A percentile compares a stretch with the other conserved stretches of the same genome.
Evolutionary conservation across 1,140 invertebrate species (phyloP).

Genomic region (Xylocopa sonorina): DNA sequence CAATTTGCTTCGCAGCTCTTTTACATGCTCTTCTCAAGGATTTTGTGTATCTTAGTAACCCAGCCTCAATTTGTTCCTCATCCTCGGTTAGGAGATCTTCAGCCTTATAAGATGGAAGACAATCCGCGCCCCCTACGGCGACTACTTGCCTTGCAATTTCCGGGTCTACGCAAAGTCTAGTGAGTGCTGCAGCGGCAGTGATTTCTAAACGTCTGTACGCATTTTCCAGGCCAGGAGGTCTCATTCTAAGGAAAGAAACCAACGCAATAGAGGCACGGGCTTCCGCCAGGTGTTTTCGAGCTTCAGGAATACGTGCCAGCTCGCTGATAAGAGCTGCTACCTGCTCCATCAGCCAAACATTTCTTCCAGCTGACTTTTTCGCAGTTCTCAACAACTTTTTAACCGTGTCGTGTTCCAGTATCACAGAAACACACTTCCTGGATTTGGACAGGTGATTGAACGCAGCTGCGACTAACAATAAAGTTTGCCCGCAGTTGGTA

Average conservation of each 20-base stretch:
- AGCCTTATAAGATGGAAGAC: conserved; percentile 86
- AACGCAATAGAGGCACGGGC: conserved; percentile 87
- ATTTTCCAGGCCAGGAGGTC: conserved; percentile 85
- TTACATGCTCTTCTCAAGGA: conserved; percentile 82
- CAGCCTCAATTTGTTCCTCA: conserved; percentile 79
- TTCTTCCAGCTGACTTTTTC: conserved; percentile 78
- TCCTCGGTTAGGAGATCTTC: conserved; percentile 82
- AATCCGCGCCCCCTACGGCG: conserved; percentile 88
- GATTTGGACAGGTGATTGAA: conserved; percentile 85
- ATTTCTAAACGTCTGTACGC: conserved; percentile 89
- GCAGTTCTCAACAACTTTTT: conserved; percentile 82
- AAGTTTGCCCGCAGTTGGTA: conserved; percentile 84
- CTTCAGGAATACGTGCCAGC: conserved; percentile 86
- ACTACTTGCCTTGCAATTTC: conserved; percentile 89
- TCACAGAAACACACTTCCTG: conserved; percentile 77
- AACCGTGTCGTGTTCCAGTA: conserved; percentile 84
- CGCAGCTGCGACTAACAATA: conserved; percentile 86
- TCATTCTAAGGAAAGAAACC: conserved; percentile 88
- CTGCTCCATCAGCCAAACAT: conserved; percentile 86
- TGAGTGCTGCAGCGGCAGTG: conserved; percentile 93
- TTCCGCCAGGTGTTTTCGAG: conserved; percentile 84
- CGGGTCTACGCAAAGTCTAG: conserved; percentile 88
- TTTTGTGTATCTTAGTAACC: conserved; percentile 82
- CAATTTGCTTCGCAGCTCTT: conserved; percentile 82
- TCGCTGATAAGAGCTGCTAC: conserved; percentile 92